Evolutionary conservation across 2,888 invertebrate genomes (phyloP).

Genomic region (Drosophila mettleri): DNA sequence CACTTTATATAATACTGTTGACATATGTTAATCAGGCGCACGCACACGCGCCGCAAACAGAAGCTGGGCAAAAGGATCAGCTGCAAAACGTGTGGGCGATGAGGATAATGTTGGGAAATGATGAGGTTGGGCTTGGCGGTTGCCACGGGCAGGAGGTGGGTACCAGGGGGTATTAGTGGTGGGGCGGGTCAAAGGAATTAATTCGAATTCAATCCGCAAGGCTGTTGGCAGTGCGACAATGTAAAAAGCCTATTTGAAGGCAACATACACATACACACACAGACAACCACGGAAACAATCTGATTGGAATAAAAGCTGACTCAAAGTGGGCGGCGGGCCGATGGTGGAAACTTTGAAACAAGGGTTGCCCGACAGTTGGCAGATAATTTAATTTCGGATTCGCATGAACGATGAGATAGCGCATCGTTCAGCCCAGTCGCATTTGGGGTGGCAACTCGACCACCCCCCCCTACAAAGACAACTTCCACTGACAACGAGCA

Average conservation of each 20-base stretch:
- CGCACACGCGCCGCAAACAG: conserved; percentile 74
- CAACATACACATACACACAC: conserved; percentile 8
- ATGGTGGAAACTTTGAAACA: conserved; percentile 66
- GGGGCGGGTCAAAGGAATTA: conserved; percentile 83
- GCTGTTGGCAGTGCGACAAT: conserved; percentile 65
- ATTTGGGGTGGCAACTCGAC: conserved; percentile 26
- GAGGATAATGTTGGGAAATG: conserved; percentile 49
- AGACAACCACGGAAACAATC: conserved; percentile 82
- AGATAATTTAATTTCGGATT: conserved; percentile 85
- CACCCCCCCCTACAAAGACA: conserved; percentile 3
- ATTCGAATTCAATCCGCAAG: conserved; percentile 83
- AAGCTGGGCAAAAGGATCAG: conserved; percentile 47
- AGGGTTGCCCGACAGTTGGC: conserved; percentile 82
- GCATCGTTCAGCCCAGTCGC: conserved; percentile 24
- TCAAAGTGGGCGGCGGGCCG: conserved; percentile 12
- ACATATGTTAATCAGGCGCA: conserved; percentile 85
- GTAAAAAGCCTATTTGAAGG: conserved; percentile 79
- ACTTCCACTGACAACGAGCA: conserved; percentile 74
- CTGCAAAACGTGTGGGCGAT: conserved; percentile 62
- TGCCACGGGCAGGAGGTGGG: conserved; percentile 5
- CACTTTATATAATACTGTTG: conserved; percentile 83
- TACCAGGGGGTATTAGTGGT: conserved; percentile 26
- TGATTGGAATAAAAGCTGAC: conserved; percentile 82
- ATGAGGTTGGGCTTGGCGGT: conserved; percentile 40
- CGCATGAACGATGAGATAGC: conserved; percentile 79